Percentiles rank a stretch among this genome's conserved stretches.
phyloP scores from a whole-genome alignment of 1,140 invertebrate species.

The Cydia pomonella region DNA sequence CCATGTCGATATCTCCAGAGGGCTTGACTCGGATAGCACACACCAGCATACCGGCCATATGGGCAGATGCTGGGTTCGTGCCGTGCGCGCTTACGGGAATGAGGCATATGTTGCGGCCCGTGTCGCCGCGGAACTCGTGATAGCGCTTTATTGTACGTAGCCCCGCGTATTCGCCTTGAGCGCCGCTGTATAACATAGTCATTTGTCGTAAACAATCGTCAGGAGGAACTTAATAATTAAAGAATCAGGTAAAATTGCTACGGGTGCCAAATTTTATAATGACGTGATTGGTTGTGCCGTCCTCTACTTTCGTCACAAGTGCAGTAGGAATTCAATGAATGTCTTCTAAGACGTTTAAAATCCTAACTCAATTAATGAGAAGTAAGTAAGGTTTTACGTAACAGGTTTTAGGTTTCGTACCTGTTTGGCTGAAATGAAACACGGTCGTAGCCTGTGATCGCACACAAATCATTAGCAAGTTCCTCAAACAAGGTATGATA shows the following conservation, averaged over 20 bases:
- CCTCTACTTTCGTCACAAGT: too few relatives aligned
- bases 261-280: too few relatives aligned
- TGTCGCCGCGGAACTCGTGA: slow-evolving; percentile 91
- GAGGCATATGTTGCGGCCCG: slow-evolving; percentile 95
- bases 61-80: slow-evolving; percentile 99
- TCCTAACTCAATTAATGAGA: too few relatives aligned
- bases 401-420: slow-evolving; percentile 42
- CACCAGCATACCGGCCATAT: slow-evolving; percentile 99
- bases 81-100: slow-evolving; percentile 99
- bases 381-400: too few relatives aligned
- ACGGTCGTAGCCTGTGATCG: slow-evolving; percentile 98
- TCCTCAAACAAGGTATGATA: slow-evolving; percentile 96
- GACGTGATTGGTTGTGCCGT: too few relatives aligned
- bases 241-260: too few relatives aligned
- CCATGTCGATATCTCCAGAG: slow-evolving; percentile 95
- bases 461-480: slow-evolving; percentile 95
- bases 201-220: background rate
- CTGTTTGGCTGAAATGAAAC: slow-evolving; percentile 98
- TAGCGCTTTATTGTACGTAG: slow-evolving; percentile 97
- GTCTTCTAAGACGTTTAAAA: too few relatives aligned
- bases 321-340: too few relatives aligned
- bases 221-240: too few relatives aligned
- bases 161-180: slow-evolving; percentile 99
- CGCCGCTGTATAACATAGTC: slow-evolving; percentile 87
- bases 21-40: slow-evolving; percentile 92